These are phyloP conservation scores for Protobothrops mucrosquamatus DNA, from an alignment of 2,113 vertebrate genomes.

Conservation along the genomic window DNA sequence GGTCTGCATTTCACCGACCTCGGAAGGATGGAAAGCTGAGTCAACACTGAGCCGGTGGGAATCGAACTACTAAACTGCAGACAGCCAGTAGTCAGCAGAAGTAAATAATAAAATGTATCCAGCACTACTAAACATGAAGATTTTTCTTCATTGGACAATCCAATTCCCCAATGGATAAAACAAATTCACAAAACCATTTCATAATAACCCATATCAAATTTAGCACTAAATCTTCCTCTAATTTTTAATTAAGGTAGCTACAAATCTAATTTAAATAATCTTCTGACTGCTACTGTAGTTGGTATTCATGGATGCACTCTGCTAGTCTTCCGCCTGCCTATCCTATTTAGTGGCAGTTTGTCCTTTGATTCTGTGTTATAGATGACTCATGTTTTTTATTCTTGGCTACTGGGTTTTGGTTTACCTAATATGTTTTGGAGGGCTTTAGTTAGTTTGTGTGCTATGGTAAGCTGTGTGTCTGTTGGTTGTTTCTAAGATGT, in stretches of 20 bases:
- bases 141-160: neutral
- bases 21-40: too few relatives aligned
- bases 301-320: neutral
- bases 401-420: neutral
- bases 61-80: too few relatives aligned
- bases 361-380: neutral
- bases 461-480: too few relatives aligned
- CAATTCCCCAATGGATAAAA: neutral
- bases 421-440: neutral
- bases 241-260: neutral
- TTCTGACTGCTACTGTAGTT: neutral
- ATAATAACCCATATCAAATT: neutral
- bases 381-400: neutral
- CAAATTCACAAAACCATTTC: neutral
- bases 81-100: too few relatives aligned
- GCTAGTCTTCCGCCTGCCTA: neutral
- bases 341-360: neutral
- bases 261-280: neutral
- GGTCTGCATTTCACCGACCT: too few relatives aligned
- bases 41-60: too few relatives aligned
- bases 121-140: neutral
- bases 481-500: neutral
- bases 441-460: neutral
- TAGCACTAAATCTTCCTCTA: neutral
- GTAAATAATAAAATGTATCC: neutral